Evolutionary conservation across 2,888 invertebrate genomes (phyloP).

Genomic region (Seladonia tumulorum): DNA sequence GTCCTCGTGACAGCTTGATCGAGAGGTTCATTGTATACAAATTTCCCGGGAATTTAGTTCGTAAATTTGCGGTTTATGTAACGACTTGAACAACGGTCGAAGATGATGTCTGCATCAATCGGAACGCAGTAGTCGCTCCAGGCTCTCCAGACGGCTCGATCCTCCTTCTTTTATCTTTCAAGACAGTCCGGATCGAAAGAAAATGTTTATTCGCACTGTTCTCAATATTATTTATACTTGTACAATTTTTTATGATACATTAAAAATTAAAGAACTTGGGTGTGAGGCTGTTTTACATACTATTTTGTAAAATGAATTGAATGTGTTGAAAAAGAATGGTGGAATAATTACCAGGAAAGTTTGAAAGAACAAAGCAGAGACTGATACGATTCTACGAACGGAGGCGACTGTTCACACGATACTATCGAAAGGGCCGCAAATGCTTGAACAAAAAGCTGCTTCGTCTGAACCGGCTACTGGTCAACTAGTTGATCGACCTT

Average conservation of each 20-base stretch:
- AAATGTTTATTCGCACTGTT: background rate
- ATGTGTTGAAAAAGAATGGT: background rate
- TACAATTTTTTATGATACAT: background rate
- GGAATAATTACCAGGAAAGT: constrained; percentile 6
- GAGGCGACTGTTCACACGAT: constrained; percentile 58
- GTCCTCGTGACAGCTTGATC: constrained; percentile 45
- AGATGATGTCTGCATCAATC: constrained; percentile 50
- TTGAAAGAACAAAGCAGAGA: constrained; percentile 29
- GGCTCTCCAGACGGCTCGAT: background rate
- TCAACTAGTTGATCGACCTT: constrained; percentile 70
- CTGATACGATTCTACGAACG: constrained; percentile 54
- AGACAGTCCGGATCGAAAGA: background rate
- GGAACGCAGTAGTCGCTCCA: background rate
- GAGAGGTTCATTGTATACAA: constrained; percentile 57
- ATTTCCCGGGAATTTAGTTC: constrained; percentile 44
- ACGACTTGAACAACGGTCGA: constrained; percentile 15
- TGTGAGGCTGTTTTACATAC: background rate
- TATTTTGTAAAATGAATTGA: background rate
- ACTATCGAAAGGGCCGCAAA: constrained; percentile 58
- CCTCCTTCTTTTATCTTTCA: background rate
- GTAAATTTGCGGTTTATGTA: constrained; percentile 48
- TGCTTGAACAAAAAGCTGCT: constrained; percentile 68
- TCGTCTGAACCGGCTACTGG: constrained; percentile 71
- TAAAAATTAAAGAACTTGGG: background rate
- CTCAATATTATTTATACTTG: background rate